Conservation (phyloP, 2,888 invertebrate genomes). For the Ptychoptera contaminata region DNA sequence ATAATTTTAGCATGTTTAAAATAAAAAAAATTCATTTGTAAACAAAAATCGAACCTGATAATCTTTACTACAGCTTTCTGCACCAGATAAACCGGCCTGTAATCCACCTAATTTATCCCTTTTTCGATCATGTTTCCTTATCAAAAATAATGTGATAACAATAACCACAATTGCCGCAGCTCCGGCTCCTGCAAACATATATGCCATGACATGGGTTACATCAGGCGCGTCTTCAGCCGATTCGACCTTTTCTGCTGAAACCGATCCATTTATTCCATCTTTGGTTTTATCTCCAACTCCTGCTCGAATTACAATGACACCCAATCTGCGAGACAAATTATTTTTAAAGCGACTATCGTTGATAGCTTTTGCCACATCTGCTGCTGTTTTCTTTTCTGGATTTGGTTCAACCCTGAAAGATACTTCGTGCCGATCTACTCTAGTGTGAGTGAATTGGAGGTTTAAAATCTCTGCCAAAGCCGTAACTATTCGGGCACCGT, state of each 20-base stretch:
- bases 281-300: constrained; percentile 70
- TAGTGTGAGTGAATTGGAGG: constrained; percentile 14
- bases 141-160: constrained; percentile 45
- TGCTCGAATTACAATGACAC: constrained; percentile 51
- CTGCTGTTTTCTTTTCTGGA: constrained; percentile 29
- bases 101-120: constrained; percentile 72
- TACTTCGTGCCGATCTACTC: constrained; percentile 61
- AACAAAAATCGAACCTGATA: constrained; percentile 58
- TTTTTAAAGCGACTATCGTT: constrained; percentile 41
- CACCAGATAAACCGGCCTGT: constrained; percentile 47
- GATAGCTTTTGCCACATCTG: constrained; percentile 28
- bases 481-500: constrained; percentile 55
- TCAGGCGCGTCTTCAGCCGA: constrained; percentile 28
- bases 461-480: constrained; percentile 54
- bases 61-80: constrained; percentile 79
- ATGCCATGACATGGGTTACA: constrained; percentile 32
- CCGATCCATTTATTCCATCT: constrained; percentile 18
- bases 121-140: constrained; percentile 58
- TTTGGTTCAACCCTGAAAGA: constrained; percentile 31
- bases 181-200: constrained; percentile 35
- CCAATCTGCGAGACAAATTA: constrained; percentile 45
- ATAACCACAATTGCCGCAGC: constrained; percentile 55
- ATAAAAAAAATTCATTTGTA: no score
- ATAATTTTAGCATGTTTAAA: constrained; percentile 3
- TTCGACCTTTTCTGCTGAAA: constrained; percentile 26